A percentile compares a stretch with the other conserved stretches of the same genome.
phyloP scores from a whole-genome alignment of 2,888 invertebrate species.

The Drosophila longiperda region DNA sequence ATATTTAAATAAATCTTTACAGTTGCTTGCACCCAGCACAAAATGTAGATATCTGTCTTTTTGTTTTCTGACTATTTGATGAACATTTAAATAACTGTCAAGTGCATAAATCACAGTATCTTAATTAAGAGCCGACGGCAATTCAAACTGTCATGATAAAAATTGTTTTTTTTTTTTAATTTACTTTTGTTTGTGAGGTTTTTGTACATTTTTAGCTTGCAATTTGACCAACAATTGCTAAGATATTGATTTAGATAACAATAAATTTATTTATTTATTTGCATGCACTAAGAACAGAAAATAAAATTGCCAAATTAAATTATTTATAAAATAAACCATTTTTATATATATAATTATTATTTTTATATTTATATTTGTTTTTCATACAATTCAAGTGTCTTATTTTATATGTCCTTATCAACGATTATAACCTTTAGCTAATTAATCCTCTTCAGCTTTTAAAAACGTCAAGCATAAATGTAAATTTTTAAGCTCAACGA shows the following conservation, averaged over 20 bases:
- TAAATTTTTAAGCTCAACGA: conserved; percentile 11
- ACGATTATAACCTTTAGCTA: conserved; percentile 5
- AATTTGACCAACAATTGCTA: no score
- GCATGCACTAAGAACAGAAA: no score
- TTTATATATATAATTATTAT: no score
- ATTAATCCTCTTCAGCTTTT: conserved; percentile 25
- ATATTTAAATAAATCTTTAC: background rate
- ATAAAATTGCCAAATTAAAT: no score
- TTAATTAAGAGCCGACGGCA: conserved; percentile 17
- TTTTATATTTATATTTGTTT: no score
- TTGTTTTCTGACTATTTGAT: conserved; percentile 22
- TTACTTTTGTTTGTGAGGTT: background rate
- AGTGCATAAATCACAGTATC: conserved; percentile 27
- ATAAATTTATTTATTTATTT: no score
- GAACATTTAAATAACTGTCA: conserved; percentile 28
- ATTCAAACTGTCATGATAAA: background rate
- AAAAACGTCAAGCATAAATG: conserved; percentile 17
- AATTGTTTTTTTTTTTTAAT: background rate
- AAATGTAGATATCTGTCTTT: background rate
- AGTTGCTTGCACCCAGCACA: background rate
- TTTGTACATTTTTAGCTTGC: no score
- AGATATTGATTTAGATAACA: no score
- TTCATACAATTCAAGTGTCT: no score
- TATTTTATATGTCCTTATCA: background rate
- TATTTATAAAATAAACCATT: no score